A percentile compares a stretch with the other conserved stretches of the same genome.
Evolutionary conservation across 2,888 invertebrate genomes (phyloP).

Genomic region (Nebria brevicollis): DNA sequence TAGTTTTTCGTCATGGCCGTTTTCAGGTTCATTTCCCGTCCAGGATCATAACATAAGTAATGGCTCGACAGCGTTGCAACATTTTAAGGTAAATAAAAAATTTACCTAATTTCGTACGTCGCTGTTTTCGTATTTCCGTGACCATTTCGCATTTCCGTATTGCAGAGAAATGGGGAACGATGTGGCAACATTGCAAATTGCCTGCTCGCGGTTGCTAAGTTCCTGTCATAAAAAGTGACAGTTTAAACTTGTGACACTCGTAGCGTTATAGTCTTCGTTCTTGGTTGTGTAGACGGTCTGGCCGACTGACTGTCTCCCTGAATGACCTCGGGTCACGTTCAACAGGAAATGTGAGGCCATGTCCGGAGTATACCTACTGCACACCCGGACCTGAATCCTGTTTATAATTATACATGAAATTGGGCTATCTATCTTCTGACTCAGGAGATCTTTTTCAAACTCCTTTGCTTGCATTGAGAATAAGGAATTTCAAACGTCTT

Average conservation of each 20-base stretch:
- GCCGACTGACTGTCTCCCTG: neutral
- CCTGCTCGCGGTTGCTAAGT: neutral
- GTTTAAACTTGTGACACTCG: constrained; percentile 26
- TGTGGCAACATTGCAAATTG: constrained; percentile 29
- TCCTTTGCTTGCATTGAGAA: no score
- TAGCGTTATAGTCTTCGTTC: neutral
- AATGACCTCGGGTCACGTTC: neutral
- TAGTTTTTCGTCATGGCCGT: constrained; percentile 39
- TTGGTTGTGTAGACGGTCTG: neutral
- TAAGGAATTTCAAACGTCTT: no score
- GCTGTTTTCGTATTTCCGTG: constrained; percentile 36
- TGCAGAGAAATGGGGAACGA: constrained; percentile 3
- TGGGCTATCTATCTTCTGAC: neutral
- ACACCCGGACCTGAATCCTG: neutral
- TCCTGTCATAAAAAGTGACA: constrained; percentile 30
- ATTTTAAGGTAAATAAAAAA: constrained; percentile 32
- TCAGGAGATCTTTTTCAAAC: no score
- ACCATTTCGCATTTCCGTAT: constrained; percentile 23
- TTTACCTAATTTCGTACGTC: constrained; percentile 44
- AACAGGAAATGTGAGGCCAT: neutral
- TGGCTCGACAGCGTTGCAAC: constrained; percentile 8
- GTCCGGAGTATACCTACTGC: neutral
- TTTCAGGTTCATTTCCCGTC: constrained; percentile 43
- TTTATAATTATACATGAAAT: constrained; percentile 1
- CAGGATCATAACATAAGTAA: constrained; percentile 24